Conservation (phyloP, 2,888 invertebrate species). For the Scelioninae gen. 1 region DNA sequence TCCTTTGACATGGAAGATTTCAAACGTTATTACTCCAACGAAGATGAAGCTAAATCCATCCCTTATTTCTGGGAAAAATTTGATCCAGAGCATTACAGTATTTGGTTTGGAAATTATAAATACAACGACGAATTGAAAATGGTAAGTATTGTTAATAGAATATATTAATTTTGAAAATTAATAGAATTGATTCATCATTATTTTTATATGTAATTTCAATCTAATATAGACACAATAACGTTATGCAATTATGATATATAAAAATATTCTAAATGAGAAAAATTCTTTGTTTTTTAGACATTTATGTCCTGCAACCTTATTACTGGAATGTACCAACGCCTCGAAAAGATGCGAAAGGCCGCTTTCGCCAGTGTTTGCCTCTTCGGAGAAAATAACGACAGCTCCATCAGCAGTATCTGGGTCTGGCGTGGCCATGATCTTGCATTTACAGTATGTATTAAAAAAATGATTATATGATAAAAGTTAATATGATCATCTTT, state of each 20-base stretch:
- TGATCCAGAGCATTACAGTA: constrained; percentile 97
- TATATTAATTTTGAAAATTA: too few relatives aligned
- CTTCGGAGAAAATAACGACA: constrained; percentile 96
- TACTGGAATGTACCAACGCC: constrained; percentile 98
- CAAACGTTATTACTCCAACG: constrained; percentile 98
- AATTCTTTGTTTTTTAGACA: constrained; percentile 85
- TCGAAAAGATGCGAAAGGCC: constrained; percentile 99
- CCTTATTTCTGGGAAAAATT: constrained; percentile 99
- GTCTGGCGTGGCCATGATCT: constrained; percentile 98
- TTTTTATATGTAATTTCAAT: too few relatives aligned
- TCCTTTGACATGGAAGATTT: constrained; percentile 98
- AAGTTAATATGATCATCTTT: constrained; percentile 27
- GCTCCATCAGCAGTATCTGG: constrained; percentile 98
- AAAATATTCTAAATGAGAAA: too few relatives aligned
- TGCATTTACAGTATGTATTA: constrained; percentile 89
- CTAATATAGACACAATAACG: too few relatives aligned
- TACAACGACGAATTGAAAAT: constrained; percentile 95
- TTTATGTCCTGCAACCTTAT: constrained; percentile 99
- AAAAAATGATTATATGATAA: not conserved
- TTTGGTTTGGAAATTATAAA: constrained; percentile 99
- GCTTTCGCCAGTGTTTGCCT: constrained; percentile 97
- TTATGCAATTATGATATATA: too few relatives aligned
- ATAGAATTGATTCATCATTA: too few relatives aligned
- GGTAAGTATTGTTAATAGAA: too few relatives aligned
- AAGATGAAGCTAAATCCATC: constrained; percentile 95